Evolutionary conservation across 2,888 invertebrate species (phyloP).

Genomic region (Ptychoptera albimana): DNA sequence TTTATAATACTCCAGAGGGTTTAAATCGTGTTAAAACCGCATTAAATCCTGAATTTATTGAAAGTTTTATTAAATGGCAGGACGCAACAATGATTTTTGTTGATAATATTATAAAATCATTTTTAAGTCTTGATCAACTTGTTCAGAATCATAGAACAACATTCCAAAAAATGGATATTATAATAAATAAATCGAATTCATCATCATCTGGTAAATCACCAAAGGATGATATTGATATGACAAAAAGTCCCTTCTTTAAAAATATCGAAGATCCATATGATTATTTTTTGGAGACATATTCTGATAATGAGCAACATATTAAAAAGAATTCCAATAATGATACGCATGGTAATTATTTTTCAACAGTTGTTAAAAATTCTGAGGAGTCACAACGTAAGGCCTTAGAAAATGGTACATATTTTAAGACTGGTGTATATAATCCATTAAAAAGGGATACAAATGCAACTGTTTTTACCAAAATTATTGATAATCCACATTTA

Average conservation of each 20-base stretch:
- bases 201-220: no score
- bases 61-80: conserved; percentile 44
- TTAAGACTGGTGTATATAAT: conserved; percentile 28
- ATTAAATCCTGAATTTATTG: conserved; percentile 39
- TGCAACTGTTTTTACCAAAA: neutral
- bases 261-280: conserved; percentile 16
- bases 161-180: conserved; percentile 18
- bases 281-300: conserved; percentile 12
- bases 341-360: conserved; percentile 13
- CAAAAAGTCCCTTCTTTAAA: neutral
- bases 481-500: neutral
- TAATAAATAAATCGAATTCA: conserved; percentile 11
- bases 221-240: no score
- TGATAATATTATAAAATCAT: conserved; percentile 42
- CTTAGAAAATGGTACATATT: conserved; percentile 24
- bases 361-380: conserved; percentile 26
- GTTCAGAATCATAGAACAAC: conserved; percentile 26
- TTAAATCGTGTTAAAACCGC: conserved; percentile 43
- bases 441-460: conserved; percentile 20
- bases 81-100: conserved; percentile 41
- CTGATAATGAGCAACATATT: conserved; percentile 8
- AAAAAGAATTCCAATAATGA: no score
- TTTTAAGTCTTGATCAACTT: conserved; percentile 38
- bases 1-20: conserved; percentile 43
- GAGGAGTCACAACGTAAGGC: conserved; percentile 23